Evolutionary conservation across 2,797 vertebrate species (phyloP).

Genomic region (Hydrolagus colliei): DNA sequence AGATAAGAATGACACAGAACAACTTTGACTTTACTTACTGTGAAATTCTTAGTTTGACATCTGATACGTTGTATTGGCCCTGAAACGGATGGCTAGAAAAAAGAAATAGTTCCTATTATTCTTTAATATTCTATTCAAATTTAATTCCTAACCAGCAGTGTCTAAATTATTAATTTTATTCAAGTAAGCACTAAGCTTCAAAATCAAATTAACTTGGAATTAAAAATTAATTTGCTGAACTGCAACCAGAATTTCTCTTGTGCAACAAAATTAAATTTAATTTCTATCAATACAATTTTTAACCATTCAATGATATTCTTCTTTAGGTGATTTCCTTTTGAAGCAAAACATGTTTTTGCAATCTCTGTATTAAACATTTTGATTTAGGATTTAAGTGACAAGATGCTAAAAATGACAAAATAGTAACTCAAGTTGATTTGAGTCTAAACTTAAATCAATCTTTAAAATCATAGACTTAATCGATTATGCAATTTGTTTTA

Average conservation of each 20-base stretch:
- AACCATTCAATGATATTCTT: no score
- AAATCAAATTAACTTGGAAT: not conserved
- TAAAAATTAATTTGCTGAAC: not conserved
- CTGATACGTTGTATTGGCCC: conserved; percentile 88
- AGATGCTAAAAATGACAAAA: not conserved
- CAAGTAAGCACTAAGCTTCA: not conserved
- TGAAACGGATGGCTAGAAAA: conserved; percentile 84
- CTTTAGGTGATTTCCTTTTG: no score
- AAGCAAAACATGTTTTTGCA: not conserved
- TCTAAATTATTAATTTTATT: no score
- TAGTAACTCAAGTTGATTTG: not conserved
- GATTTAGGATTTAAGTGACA: not conserved
- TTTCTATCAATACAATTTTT: not conserved
- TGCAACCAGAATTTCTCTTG: no score
- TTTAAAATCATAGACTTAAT: not conserved
- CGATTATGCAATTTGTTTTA: no score
- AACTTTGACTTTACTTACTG: conserved; percentile 71
- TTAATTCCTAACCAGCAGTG: not conserved
- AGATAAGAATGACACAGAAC: no score
- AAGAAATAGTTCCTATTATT: conserved; percentile 30
- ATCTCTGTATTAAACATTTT: not conserved
- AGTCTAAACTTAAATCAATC: not conserved
- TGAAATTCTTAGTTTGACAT: conserved; percentile 85
- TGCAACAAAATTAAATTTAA: not conserved
- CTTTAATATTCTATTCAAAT: not conserved